Percentiles rank a stretch among this genome's conserved stretches.
phyloP scores from a whole-genome alignment of 2,888 invertebrate genomes.

The Rhingia campestris region DNA sequence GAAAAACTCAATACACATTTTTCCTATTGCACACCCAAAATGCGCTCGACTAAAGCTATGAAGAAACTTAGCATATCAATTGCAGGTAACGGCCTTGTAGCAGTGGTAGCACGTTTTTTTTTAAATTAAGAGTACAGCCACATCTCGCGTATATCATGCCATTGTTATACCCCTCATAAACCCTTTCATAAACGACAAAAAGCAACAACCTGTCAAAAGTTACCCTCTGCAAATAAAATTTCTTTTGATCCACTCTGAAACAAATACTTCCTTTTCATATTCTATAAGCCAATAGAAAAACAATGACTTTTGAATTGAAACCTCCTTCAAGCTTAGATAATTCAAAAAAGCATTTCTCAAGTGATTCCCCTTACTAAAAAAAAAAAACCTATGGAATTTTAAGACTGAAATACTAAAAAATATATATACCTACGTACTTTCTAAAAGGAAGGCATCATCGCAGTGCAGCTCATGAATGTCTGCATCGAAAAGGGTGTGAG shows the following conservation, averaged over 20 bases:
- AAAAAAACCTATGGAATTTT: constrained; percentile 18
- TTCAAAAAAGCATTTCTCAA: constrained; percentile 20
- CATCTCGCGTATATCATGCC: too few species aligned
- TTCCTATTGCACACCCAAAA: too few species aligned
- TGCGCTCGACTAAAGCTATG: too few species aligned
- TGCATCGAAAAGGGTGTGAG: constrained; percentile 7
- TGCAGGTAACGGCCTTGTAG: too few species aligned
- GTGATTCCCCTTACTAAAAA: constrained; percentile 48
- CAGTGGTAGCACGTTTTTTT: too few species aligned
- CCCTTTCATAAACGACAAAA: not conserved
- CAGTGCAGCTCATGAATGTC: constrained; percentile 13
- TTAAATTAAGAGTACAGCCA: too few species aligned
- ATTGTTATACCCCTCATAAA: not conserved
- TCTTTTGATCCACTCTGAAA: constrained; percentile 19
- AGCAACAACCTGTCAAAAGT: not conserved
- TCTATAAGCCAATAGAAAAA: not conserved
- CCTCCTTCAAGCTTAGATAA: constrained; percentile 12
- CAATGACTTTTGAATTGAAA: constrained; percentile 17
- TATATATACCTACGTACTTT: not conserved
- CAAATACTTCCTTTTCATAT: not conserved
- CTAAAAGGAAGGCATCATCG: not conserved
- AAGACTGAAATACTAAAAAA: constrained; percentile 3
- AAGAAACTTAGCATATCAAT: too few species aligned
- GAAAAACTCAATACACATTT: too few species aligned
- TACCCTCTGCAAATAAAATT: not conserved